A percentile compares a stretch with the other conserved stretches of the same genome.
These are phyloP conservation scores for Caerostris extrusa DNA, from an alignment of 1,140 invertebrate genomes.

Conservation along the genomic window DNA sequence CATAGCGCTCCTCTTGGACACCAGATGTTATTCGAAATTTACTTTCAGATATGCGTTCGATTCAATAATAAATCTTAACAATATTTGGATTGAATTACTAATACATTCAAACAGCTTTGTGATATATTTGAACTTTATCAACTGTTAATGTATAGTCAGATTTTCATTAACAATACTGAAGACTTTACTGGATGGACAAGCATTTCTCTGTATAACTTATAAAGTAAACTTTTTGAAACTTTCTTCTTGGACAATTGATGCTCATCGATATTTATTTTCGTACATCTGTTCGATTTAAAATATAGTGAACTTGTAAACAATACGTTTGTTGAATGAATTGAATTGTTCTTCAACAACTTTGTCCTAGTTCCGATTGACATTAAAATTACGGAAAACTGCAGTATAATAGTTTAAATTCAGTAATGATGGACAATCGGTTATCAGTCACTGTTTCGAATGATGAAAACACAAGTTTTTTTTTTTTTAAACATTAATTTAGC, in stretches of 20 bases:
- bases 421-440: background rate
- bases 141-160: background rate
- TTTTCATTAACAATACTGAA: background rate
- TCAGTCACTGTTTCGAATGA: too few species aligned
- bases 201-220: too few species aligned
- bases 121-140: background rate
- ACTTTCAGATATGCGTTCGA: conserved; percentile 61
- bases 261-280: background rate
- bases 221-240: too few species aligned
- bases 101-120: background rate
- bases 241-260: background rate
- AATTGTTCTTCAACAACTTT: background rate
- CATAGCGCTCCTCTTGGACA: background rate
- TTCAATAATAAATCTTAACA: background rate
- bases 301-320: background rate
- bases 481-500: too few species aligned
- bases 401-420: background rate
- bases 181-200: too few species aligned
- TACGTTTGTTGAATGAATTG: background rate
- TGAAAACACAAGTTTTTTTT: too few species aligned
- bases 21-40: background rate
- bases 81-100: background rate
- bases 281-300: conserved; percentile 14
- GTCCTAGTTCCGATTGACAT: background rate
- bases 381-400: background rate